Evolutionary conservation across 1,140 invertebrate species (phyloP).

Genomic region (Bombus picipes): DNA sequence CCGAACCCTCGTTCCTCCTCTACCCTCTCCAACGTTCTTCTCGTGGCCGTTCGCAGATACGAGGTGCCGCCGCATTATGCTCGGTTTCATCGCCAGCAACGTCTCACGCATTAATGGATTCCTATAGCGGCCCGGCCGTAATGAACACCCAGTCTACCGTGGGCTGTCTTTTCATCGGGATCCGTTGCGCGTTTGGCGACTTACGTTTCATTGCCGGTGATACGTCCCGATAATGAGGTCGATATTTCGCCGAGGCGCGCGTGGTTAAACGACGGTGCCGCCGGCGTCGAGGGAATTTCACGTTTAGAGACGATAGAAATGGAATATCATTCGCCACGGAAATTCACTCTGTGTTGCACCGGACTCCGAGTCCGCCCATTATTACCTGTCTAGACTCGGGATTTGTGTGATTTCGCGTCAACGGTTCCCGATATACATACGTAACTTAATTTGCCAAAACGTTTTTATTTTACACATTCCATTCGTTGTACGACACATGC

Average conservation of each 20-base stretch:
- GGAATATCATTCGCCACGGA: neutral
- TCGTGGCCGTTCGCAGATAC: conserved; percentile 31
- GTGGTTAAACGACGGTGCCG: conserved; percentile 29
- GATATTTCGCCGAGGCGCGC: conserved; percentile 28
- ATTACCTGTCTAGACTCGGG: neutral
- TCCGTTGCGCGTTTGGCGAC: conserved; percentile 51
- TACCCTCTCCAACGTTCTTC: neutral
- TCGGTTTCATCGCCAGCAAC: conserved; percentile 53
- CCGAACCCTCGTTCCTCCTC: conserved; percentile 46
- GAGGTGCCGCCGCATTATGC: conserved; percentile 46
- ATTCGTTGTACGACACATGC: too few relatives aligned
- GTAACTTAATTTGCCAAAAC: neutral
- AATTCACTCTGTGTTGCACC: neutral
- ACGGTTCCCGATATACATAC: neutral
- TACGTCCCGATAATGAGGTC: conserved; percentile 45
- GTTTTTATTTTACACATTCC: neutral
- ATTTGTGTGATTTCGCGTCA: neutral
- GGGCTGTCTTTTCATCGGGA: conserved; percentile 47
- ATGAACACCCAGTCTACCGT: conserved; percentile 55
- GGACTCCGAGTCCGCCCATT: neutral
- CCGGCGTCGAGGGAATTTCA: conserved; percentile 31
- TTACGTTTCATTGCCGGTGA: conserved; percentile 44
- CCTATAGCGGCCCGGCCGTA: conserved; percentile 45
- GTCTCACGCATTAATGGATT: conserved; percentile 52
- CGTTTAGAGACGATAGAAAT: neutral